Evolutionary conservation across 2,113 vertebrate genomes (phyloP).

Genomic region (Archilochus colubris): DNA sequence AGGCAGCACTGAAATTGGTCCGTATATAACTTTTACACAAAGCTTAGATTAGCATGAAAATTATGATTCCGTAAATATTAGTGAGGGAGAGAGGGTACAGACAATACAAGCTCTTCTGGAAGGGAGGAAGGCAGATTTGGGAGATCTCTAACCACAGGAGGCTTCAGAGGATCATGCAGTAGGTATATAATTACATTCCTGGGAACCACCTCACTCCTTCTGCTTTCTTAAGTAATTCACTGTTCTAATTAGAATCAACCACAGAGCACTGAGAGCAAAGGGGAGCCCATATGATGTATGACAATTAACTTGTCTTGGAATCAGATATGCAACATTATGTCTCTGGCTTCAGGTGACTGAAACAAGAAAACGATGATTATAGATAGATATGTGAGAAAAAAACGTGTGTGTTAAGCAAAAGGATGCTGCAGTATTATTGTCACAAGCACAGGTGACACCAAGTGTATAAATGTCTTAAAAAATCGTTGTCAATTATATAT

Average conservation of each 20-base stretch:
- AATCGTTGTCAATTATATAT: not conserved
- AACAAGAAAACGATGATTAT: not conserved
- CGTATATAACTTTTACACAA: not conserved
- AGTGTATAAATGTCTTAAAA: slow-evolving; percentile 3
- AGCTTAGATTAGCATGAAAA: not conserved
- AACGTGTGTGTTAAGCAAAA: not conserved
- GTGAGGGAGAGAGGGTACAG: not conserved
- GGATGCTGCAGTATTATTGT: not conserved
- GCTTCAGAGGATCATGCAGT: slow-evolving; percentile 15
- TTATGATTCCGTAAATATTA: not conserved
- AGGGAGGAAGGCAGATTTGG: not conserved
- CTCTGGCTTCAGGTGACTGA: not conserved
- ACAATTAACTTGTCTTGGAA: slow-evolving; percentile 26
- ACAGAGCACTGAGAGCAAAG: slow-evolving; percentile 36
- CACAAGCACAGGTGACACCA: not conserved
- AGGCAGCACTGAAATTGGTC: not conserved
- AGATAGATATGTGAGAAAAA: not conserved
- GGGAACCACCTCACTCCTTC: slow-evolving; percentile 21
- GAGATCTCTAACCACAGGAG: not conserved
- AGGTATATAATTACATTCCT: slow-evolving; percentile 45
- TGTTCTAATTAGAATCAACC: slow-evolving; percentile 50
- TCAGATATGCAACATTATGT: not conserved
- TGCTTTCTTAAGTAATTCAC: slow-evolving; percentile 56
- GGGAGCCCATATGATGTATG: not conserved
- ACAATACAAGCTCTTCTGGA: not conserved